These are phyloP conservation scores for Bombus polaris DNA, from an alignment of 1,140 invertebrate genomes.

Conservation along the genomic window DNA sequence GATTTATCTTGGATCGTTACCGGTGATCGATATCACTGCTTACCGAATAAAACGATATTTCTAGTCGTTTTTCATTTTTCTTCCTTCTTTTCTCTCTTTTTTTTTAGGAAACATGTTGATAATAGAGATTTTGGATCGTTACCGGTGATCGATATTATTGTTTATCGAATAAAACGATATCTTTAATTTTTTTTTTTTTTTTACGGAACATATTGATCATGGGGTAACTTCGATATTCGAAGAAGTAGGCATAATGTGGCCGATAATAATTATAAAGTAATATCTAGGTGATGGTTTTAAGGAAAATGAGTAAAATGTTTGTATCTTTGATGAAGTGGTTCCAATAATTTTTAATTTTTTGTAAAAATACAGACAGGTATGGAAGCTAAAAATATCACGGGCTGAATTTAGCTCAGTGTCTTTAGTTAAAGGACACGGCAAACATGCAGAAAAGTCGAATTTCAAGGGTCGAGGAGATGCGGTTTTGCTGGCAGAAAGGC, in stretches of 20 bases:
- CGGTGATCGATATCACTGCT: background rate
- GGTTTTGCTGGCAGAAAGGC: conserved; percentile 44
- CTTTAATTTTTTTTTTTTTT: too few species aligned
- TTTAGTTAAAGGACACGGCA: background rate
- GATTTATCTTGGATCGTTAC: conserved; percentile 39
- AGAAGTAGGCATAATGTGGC: background rate
- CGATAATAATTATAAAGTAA: too few species aligned
- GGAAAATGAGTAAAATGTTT: too few species aligned
- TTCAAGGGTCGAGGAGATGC: conserved; percentile 38
- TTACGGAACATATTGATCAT: background rate
- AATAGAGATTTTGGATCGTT: background rate
- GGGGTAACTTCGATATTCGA: too few species aligned
- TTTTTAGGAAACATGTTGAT: background rate
- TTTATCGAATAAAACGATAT: background rate
- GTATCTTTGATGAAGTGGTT: too few species aligned
- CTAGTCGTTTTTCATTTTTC: background rate
- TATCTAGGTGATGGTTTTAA: background rate
- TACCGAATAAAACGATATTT: background rate
- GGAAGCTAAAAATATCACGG: background rate
- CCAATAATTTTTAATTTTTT: background rate
- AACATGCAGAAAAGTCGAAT: conserved; percentile 21
- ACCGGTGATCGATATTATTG: background rate
- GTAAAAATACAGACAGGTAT: background rate
- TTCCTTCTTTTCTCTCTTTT: background rate
- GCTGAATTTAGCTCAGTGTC: background rate